These are phyloP conservation scores for Limnephilus auricula DNA, from an alignment of 2,888 invertebrate species.

Conservation along the genomic window DNA sequence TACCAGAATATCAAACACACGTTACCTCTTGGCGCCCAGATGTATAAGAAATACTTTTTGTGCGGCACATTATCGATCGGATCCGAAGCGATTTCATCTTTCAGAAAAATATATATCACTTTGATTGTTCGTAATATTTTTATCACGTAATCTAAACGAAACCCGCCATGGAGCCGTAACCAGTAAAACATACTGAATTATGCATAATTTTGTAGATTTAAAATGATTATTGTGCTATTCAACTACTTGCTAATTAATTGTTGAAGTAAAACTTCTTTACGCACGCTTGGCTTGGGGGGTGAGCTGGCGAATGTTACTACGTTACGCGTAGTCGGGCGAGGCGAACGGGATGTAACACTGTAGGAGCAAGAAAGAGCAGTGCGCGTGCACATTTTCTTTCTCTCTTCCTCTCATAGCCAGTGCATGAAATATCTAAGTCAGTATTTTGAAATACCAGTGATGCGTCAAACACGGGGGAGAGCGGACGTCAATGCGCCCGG, in stretches of 20 bases:
- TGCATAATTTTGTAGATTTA: background rate
- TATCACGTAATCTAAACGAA: background rate
- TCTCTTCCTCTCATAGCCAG: too few relatives aligned
- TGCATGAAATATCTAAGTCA: too few relatives aligned
- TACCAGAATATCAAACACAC: constrained; percentile 12
- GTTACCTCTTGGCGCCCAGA: background rate
- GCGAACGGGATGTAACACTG: too few relatives aligned
- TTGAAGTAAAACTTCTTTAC: too few relatives aligned
- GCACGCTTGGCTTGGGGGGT: too few relatives aligned
- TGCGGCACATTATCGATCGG: background rate
- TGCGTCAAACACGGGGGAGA: too few relatives aligned
- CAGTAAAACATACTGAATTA: background rate
- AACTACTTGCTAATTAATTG: background rate
- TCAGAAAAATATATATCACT: background rate
- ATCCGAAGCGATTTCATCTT: background rate
- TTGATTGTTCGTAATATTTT: background rate
- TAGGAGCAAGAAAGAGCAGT: too few relatives aligned
- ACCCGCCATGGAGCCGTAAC: background rate
- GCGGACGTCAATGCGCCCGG: too few relatives aligned
- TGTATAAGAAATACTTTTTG: background rate
- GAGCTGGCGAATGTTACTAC: too few relatives aligned
- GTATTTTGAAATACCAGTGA: too few relatives aligned
- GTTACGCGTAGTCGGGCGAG: too few relatives aligned
- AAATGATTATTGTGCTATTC: background rate
- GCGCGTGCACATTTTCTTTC: too few relatives aligned